Conservation (phyloP, 2,797 vertebrate genomes). For the Gallirallus australis region DNA sequence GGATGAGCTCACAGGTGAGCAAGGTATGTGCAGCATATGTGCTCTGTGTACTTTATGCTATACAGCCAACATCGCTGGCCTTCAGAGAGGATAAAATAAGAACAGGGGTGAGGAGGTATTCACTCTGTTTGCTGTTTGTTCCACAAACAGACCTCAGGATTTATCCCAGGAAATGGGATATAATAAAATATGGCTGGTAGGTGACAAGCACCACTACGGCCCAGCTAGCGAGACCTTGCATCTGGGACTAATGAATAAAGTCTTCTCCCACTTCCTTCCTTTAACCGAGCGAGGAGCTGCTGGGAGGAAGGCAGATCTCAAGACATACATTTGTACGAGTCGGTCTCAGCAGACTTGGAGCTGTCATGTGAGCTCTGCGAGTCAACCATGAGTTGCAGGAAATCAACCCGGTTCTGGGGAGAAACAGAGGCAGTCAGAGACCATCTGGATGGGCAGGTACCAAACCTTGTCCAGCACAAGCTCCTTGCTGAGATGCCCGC, state of each 20-base stretch:
- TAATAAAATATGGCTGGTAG: not conserved
- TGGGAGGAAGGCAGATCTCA: not conserved
- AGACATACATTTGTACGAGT: slow-evolving; percentile 29
- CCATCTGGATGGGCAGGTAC: not conserved
- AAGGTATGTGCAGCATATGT: not conserved
- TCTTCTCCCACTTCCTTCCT: not conserved
- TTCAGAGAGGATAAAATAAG: not conserved
- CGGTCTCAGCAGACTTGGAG: slow-evolving; percentile 2
- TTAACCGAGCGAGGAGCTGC: not conserved
- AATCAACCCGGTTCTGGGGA: slow-evolving; percentile 80
- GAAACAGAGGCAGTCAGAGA: not conserved
- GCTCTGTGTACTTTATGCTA: not conserved
- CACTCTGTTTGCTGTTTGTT: not conserved
- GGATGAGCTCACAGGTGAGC: not conserved
- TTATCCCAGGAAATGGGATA: not conserved
- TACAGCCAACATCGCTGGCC: not conserved
- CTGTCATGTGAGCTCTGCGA: slow-evolving; percentile 71
- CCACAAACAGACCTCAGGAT: not conserved
- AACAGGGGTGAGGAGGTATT: not conserved
- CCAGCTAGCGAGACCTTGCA: not conserved
- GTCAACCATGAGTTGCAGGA: slow-evolving; percentile 88
- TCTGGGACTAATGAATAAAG: not conserved
- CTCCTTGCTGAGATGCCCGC: not conserved
- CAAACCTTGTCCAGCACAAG: not conserved
- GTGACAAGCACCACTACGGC: not conserved